Conservation (phyloP, 2,888 invertebrate species). For the Tenthredo livida region DNA sequence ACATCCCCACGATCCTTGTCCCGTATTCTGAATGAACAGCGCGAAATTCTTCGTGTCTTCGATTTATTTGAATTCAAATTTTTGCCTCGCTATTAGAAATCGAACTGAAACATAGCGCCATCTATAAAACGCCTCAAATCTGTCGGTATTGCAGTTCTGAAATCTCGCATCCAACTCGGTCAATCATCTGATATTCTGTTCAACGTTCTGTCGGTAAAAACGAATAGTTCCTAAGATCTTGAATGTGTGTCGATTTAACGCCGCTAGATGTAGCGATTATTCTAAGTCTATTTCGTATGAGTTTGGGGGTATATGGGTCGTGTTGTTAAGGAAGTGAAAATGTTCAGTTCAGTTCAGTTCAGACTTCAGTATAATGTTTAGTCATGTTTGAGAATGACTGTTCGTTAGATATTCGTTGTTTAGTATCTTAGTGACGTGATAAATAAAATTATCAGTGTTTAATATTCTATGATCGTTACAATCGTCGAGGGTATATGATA, state of each 20-base stretch:
- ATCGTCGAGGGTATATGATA: neutral
- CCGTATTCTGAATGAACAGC: neutral
- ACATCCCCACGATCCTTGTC: neutral
- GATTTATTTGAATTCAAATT: constrained; percentile 33
- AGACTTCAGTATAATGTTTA: neutral
- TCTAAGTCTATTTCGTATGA: neutral
- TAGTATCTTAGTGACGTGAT: neutral
- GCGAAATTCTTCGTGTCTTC: neutral
- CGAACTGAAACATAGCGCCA: neutral
- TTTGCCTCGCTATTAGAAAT: neutral
- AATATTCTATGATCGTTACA: neutral
- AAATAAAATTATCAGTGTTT: neutral
- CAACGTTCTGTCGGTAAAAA: neutral
- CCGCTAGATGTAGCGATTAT: neutral
- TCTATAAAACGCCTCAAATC: neutral
- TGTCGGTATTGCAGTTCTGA: neutral
- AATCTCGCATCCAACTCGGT: neutral
- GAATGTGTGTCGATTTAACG: neutral
- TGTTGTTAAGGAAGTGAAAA: constrained; percentile 4
- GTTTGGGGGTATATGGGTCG: neutral
- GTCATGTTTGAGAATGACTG: neutral
- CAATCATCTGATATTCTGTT: neutral
- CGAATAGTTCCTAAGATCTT: neutral
- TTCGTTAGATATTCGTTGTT: neutral
- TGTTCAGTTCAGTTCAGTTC: neutral